Evolutionary conservation across 2,888 invertebrate species (phyloP).

Genomic region (Chrysopilus asiliformis): DNA sequence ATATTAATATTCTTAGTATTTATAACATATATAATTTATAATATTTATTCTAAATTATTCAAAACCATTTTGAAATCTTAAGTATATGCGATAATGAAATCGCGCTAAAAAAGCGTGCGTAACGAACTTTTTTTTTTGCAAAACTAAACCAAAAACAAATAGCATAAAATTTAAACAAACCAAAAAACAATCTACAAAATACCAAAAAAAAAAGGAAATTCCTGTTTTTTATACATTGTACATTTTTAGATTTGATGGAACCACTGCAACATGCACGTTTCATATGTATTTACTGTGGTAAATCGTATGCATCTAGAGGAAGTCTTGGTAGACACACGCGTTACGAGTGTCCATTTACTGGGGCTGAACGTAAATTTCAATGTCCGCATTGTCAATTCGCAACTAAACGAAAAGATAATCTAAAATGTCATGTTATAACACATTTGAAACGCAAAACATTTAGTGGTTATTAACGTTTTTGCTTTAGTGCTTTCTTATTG

Average conservation of each 20-base stretch:
- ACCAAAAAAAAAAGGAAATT: too few species aligned
- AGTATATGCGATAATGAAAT: too few species aligned
- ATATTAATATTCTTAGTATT: too few species aligned
- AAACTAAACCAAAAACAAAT: too few species aligned
- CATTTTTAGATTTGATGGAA: constrained; percentile 13
- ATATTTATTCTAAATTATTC: too few species aligned
- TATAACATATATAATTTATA: too few species aligned
- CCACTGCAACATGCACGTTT: constrained; percentile 14
- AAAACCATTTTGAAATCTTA: too few species aligned
- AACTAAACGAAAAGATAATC: constrained; percentile 55
- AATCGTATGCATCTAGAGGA: constrained; percentile 30
- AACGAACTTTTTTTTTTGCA: too few species aligned
- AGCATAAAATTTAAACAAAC: too few species aligned
- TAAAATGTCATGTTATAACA: constrained; percentile 49
- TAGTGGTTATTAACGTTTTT: constrained; percentile 8
- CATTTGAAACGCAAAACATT: constrained; percentile 29
- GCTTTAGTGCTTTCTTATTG: too few species aligned
- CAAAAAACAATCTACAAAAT: too few species aligned
- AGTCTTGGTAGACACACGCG: constrained; percentile 49
- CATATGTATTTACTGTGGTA: constrained; percentile 20
- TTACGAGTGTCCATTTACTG: constrained; percentile 55
- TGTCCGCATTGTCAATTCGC: constrained; percentile 55
- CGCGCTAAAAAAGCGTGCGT: too few species aligned
- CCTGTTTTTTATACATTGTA: background rate
- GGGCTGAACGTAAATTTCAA: constrained; percentile 54